Evolutionary conservation across 2,113 vertebrate species (phyloP).

Genomic region (Mustelus asterias): DNA sequence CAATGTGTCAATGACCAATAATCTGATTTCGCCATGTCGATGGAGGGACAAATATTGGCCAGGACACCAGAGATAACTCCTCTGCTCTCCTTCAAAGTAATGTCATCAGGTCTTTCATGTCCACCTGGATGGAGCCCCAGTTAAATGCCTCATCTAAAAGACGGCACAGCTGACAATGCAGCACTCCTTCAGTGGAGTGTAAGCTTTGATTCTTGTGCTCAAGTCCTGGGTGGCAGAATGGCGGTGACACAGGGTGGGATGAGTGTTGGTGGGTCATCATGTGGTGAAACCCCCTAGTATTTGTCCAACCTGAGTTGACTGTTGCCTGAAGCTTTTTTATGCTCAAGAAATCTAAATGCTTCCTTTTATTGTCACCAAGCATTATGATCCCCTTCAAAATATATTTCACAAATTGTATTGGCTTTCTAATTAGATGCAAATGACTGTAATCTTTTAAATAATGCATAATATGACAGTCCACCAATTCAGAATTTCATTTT

Average conservation of each 20-base stretch:
- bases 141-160: background rate
- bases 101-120: too few relatives aligned
- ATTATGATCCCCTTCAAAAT: background rate
- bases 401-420: background rate
- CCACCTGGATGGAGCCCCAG: background rate
- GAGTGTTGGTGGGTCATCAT: background rate
- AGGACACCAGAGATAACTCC: too few relatives aligned
- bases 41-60: too few relatives aligned
- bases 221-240: background rate
- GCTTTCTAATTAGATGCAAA: background rate
- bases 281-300: background rate
- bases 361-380: background rate
- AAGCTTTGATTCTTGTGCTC: too few relatives aligned
- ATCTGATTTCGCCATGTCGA: too few relatives aligned
- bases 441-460: background rate
- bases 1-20: too few relatives aligned
- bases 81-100: background rate
- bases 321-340: background rate
- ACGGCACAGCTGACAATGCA: background rate
- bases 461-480: background rate
- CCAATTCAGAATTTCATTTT: background rate
- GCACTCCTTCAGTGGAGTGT: background rate
- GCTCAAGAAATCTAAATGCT: too few relatives aligned
- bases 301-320: background rate
- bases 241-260: background rate